A percentile compares a stretch with the other conserved stretches of the same genome.
Conservation (phyloP, 2,113 vertebrate species). For the Syrrhaptes paradoxus region DNA sequence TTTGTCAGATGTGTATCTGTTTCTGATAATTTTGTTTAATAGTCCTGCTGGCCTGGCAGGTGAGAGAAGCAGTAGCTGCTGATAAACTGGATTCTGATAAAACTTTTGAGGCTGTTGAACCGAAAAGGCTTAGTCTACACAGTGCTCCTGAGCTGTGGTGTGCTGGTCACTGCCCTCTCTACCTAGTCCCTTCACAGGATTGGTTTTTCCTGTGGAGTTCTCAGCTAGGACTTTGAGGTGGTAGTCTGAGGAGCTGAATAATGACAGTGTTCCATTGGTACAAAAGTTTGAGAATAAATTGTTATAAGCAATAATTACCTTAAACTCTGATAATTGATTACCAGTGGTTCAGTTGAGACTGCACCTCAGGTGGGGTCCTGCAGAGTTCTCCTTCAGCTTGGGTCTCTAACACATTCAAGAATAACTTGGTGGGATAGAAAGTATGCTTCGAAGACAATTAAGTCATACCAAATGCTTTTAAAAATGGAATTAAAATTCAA, state of each 20-base stretch:
- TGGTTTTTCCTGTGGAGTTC: background rate
- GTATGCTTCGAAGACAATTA: background rate
- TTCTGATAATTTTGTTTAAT: background rate
- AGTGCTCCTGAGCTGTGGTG: background rate
- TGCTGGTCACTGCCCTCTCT: background rate
- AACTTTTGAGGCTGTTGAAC: background rate
- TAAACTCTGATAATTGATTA: background rate
- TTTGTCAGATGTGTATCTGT: background rate
- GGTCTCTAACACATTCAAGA: background rate
- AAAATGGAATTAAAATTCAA: background rate
- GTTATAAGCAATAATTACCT: background rate
- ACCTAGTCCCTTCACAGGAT: background rate
- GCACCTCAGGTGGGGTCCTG: background rate
- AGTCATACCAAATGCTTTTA: background rate
- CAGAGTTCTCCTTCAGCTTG: background rate
- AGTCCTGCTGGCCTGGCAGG: background rate
- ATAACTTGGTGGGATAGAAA: background rate
- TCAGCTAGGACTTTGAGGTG: background rate
- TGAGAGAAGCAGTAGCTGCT: background rate
- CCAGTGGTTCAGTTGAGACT: background rate
- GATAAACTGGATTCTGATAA: background rate
- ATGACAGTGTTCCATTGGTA: background rate
- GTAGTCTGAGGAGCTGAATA: background rate
- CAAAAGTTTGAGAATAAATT: background rate
- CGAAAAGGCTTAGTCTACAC: background rate